Base-by-base conservation (phyloP, 2,113 vertebrate genomes). In the Rhinogobius similis region DNA sequence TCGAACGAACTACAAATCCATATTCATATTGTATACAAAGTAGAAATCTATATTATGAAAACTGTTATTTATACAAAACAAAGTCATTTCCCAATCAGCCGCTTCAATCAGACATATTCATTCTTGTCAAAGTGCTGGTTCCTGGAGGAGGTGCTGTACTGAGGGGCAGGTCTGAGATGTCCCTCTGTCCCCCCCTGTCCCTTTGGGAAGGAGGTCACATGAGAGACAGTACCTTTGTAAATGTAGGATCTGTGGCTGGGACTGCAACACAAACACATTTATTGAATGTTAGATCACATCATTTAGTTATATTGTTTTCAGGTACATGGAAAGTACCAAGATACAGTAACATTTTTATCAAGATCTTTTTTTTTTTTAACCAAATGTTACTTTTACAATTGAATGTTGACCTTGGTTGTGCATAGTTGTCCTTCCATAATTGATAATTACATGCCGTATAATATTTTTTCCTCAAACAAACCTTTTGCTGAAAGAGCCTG, bases 151-250 rank as follows among this genome's bases (percentile, higher is more conserved):
- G 10, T 86, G 78, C 80, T 91, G 89, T 86, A 76, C 6, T 89
- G 87, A 61, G 87, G 75, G 3, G 85, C 77, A 0, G 77, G 82
- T 71, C 77, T 86, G 61, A 70, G 82, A 66, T 93, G 94, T 41
- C 84, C 82, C 62, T 93, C 74, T n/a, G 75, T 89, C 0, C 87
- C 88, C 0, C 87, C 88, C 2, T 89, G 92, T 41, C 87, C 89
- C 86, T 94, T 95, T 18, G 90, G 90, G 70, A 89, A 88, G 53
- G 93, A 89, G 46, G 94, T 93, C 83, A 95, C 80, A 70, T 93
- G 91, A 16, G 95, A 95, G 3, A 91, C 81, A 59, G 93, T 86
- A 24, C 92, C 91, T 0, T 90, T 95, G 73, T 96, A 95, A 3
- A 89, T 69, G 44, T 94, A 94, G 0, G 79, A 89, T 59, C 76